Evolutionary conservation across 1,140 invertebrate genomes (phyloP).

Genomic region (Pogonomyrmex californicus): DNA sequence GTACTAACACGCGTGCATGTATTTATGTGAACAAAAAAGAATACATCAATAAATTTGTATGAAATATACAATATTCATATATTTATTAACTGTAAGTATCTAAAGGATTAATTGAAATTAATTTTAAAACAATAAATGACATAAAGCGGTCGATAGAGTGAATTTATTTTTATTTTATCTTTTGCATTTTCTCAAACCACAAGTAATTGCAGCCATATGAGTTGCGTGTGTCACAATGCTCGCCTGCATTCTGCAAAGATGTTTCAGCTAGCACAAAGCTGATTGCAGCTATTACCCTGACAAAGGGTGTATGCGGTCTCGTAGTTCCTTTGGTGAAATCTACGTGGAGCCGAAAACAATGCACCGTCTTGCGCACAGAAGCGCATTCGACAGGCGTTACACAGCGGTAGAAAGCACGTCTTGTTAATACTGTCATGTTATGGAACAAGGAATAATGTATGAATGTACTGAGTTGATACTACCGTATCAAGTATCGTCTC

Average conservation of each 20-base stretch:
- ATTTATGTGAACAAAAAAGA: no score
- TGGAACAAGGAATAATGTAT: conserved; percentile 39
- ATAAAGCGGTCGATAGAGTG: not conserved
- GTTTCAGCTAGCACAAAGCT: conserved; percentile 65
- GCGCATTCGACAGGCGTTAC: conserved; percentile 54
- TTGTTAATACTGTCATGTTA: conserved; percentile 58
- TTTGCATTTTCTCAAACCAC: not conserved
- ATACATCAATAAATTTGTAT: not conserved
- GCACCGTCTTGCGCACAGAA: conserved; percentile 30
- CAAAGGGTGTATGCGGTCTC: conserved; percentile 62
- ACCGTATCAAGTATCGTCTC: not conserved
- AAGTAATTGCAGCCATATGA: conserved; percentile 43
- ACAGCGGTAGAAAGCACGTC: conserved; percentile 32
- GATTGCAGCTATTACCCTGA: conserved; percentile 72
- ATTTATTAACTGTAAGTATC: not conserved
- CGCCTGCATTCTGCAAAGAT: conserved; percentile 54
- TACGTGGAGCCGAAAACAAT: conserved; percentile 42
- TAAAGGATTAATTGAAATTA: not conserved
- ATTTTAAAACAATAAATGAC: not conserved
- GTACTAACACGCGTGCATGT: not conserved
- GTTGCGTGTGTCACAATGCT: conserved; percentile 25
- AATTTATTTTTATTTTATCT: conserved; percentile 5
- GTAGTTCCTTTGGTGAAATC: conserved; percentile 53
- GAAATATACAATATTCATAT: not conserved
- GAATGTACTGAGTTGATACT: conserved; percentile 9